A percentile compares a stretch with the other conserved stretches of the same genome.
These are phyloP conservation scores for Pasiphila rectangulata DNA, from an alignment of 2,888 invertebrate species.

Conservation along the genomic window DNA sequence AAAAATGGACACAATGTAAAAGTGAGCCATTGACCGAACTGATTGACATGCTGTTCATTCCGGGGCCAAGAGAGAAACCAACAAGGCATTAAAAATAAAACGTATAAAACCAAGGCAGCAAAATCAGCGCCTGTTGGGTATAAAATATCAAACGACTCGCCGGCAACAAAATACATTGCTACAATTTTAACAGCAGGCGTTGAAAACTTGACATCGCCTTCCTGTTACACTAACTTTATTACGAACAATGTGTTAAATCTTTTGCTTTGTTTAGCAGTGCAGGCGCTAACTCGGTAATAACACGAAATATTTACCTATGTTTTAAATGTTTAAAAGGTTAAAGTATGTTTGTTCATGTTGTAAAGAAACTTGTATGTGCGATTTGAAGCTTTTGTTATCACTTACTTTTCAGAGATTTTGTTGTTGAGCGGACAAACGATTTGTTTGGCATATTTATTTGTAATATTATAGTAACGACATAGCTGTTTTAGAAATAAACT, in stretches of 20 bases:
- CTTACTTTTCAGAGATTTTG: constrained; percentile 11
- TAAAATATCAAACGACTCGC: constrained; percentile 30
- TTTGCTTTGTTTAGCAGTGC: constrained; percentile 27
- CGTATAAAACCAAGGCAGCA: constrained; percentile 6
- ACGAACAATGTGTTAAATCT: constrained; percentile 19
- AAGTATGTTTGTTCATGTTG: not conserved
- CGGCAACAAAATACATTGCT: constrained; percentile 21
- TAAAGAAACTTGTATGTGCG: constrained; percentile 6
- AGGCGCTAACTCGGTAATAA: constrained; percentile 7
- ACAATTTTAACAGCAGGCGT: constrained; percentile 34
- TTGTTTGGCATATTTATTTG: constrained; percentile 18
- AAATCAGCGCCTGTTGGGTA: constrained; percentile 26
- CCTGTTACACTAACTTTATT: constrained; percentile 18
- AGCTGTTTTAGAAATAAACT: not conserved
- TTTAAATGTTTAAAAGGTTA: not conserved
- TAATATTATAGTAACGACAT: constrained; percentile 13
- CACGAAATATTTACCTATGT: constrained; percentile 1
- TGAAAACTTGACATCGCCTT: constrained; percentile 4
- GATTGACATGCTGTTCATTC: no score
- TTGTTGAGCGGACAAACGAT: constrained; percentile 16
- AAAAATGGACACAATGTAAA: no score
- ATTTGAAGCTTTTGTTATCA: constrained; percentile 10
- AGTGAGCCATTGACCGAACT: no score
- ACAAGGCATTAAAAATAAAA: no score
- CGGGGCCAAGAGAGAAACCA: no score